phyloP scores from a whole-genome alignment of 2,113 vertebrate genomes.

The Trichomycterus rosablanca region DNA sequence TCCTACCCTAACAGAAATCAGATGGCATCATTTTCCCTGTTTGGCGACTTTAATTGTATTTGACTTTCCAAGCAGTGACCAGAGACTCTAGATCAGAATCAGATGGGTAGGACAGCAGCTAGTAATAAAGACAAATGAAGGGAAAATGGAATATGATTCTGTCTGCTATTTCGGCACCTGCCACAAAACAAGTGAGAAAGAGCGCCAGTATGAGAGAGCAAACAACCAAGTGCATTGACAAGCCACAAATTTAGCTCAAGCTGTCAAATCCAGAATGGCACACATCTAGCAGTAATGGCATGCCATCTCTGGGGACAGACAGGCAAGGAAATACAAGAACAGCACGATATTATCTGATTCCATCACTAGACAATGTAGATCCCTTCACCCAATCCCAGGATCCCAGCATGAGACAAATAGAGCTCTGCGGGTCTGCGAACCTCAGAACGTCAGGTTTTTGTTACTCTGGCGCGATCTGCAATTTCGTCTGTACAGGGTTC shows the following conservation, averaged over 20 bases:
- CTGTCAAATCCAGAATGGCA: conserved; percentile 59
- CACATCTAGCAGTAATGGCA: conserved; percentile 54
- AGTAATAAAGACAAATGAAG: conserved; percentile 72
- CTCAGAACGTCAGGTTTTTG: conserved; percentile 7
- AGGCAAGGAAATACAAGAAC: conserved; percentile 14
- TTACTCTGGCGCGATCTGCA: conserved; percentile 1
- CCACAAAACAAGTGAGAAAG: conserved; percentile 33
- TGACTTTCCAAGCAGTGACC: conserved; percentile 53
- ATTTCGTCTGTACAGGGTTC: conserved; percentile 28
- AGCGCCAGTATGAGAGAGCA: conserved; percentile 42
- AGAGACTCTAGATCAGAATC: conserved; percentile 44
- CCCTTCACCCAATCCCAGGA: background rate
- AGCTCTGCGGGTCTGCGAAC: background rate
- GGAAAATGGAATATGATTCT: conserved; percentile 68
- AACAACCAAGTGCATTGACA: conserved; percentile 55
- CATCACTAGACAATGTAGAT: conserved; percentile 40
- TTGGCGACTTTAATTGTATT: conserved; percentile 59
- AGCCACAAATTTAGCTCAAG: conserved; percentile 57
- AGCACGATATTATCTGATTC: conserved; percentile 42
- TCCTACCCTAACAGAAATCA: conserved; percentile 27
- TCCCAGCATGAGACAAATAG: conserved; percentile 18
- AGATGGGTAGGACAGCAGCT: conserved; percentile 63
- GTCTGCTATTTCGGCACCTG: conserved; percentile 58
- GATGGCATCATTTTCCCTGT: conserved; percentile 42
- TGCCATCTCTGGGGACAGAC: conserved; percentile 43